A percentile compares a stretch with the other conserved stretches of the same genome.
Evolutionary conservation across 2,113 vertebrate species (phyloP).

Genomic region (Cynopterus brachyotis): DNA sequence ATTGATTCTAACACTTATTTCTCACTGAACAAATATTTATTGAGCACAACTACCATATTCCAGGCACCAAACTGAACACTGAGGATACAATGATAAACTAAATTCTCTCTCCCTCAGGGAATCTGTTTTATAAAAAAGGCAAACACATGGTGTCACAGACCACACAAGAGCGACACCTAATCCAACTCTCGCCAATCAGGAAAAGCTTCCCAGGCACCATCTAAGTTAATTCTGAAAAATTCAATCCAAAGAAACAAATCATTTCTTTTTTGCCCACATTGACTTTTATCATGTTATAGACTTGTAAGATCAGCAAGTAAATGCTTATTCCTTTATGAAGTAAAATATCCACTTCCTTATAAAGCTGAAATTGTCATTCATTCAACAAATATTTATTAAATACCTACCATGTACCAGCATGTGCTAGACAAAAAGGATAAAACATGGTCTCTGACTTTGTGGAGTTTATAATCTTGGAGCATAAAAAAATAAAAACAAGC

Average conservation of each 20-base stretch:
- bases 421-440: constrained; percentile 21
- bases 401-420: not conserved
- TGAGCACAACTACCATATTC: not conserved
- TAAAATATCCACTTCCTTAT: not conserved
- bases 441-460: not conserved
- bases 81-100: not conserved
- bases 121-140: not conserved
- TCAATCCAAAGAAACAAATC: not conserved
- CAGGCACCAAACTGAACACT: not conserved
- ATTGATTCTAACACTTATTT: not conserved
- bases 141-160: not conserved
- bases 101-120: not conserved
- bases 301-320: not conserved
- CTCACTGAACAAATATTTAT: constrained; percentile 10
- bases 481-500: not conserved
- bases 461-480: not conserved
- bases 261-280: not conserved
- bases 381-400: constrained; percentile 43
- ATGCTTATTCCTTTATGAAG: not conserved
- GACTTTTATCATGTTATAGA: not conserved
- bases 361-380: constrained; percentile 33
- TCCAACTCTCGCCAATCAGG: not conserved
- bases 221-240: constrained; percentile 38
- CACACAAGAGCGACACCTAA: not conserved
- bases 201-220: not conserved